Percentiles rank a stretch among this genome's conserved stretches.
These are phyloP conservation scores for Dasypus novemcinctus DNA, from an alignment of 2,113 vertebrate genomes.

Conservation along the genomic window DNA sequence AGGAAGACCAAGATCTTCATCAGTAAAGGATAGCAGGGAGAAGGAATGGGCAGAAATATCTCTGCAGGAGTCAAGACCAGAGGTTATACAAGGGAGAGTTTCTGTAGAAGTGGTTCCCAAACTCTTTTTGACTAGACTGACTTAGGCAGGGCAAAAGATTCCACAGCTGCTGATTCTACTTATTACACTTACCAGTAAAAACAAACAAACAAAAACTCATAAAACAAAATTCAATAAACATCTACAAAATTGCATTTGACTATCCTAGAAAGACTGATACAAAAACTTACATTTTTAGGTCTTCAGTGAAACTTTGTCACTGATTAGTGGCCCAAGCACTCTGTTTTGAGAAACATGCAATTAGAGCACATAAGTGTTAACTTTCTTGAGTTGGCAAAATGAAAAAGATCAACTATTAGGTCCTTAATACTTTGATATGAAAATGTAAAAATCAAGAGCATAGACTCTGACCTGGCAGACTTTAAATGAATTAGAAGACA, in stretches of 20 bases:
- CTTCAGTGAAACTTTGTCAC: not conserved
- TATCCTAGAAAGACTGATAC: not conserved
- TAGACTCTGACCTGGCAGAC: not conserved
- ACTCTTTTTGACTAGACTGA: not conserved
- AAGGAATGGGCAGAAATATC: not conserved
- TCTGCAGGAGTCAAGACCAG: not conserved
- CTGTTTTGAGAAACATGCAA: constrained; percentile 35
- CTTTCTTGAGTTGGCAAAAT: constrained; percentile 14
- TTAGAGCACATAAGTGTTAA: not conserved
- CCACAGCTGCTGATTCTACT: not conserved
- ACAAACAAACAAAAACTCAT: not conserved
- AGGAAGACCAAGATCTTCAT: not conserved
- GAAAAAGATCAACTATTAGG: not conserved
- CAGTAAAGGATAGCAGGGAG: not conserved
- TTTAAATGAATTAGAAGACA: not conserved
- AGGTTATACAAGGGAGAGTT: not conserved
- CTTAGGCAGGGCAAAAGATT: not conserved
- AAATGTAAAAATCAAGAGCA: not conserved
- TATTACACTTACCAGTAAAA: not conserved
- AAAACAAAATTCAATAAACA: not conserved
- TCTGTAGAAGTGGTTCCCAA: not conserved
- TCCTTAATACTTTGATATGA: not conserved
- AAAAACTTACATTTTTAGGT: not conserved
- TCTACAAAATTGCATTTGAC: not conserved
- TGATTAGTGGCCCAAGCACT: not conserved